A percentile compares a stretch with the other conserved stretches of the same genome.
phyloP scores from a whole-genome alignment of 2,113 vertebrate species.

The Seriola rivoliana region DNA sequence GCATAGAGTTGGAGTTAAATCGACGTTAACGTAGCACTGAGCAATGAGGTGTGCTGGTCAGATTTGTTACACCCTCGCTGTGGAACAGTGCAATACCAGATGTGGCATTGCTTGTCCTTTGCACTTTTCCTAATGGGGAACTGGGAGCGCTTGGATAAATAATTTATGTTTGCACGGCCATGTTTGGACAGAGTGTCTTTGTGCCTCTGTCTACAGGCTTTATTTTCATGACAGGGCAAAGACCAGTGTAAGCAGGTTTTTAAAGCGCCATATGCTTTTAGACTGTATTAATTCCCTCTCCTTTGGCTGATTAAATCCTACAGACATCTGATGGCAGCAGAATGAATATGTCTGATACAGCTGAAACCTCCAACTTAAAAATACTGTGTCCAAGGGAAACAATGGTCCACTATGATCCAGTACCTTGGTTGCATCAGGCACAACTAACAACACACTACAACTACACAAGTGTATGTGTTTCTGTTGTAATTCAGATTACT shows the following conservation, averaged over 20 bases:
- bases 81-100: conserved; percentile 5
- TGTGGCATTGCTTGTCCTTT: conserved; percentile 29
- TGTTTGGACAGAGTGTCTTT: conserved; percentile 26
- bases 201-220: not conserved
- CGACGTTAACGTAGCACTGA: not conserved
- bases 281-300: not conserved
- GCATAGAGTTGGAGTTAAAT: not conserved
- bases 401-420: conserved; percentile 1
- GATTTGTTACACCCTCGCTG: not conserved
- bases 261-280: conserved; percentile 10
- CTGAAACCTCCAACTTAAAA: not conserved
- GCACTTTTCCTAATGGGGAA: conserved; percentile 32
- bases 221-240: not conserved
- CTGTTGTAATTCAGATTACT: not conserved
- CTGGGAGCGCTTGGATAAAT: conserved; percentile 59
- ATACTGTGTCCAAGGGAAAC: not conserved
- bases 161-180: conserved; percentile 48
- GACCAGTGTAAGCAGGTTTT: not conserved
- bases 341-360: not conserved
- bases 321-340: conserved; percentile 4
- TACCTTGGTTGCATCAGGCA: conserved; percentile 8
- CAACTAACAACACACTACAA: not conserved
- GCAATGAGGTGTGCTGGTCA: not conserved
- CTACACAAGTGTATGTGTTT: not conserved
- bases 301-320: not conserved